A percentile compares a stretch with the other conserved stretches of the same genome.
Conservation (phyloP, 2,113 vertebrate genomes). For the Coracopsis vasa region DNA sequence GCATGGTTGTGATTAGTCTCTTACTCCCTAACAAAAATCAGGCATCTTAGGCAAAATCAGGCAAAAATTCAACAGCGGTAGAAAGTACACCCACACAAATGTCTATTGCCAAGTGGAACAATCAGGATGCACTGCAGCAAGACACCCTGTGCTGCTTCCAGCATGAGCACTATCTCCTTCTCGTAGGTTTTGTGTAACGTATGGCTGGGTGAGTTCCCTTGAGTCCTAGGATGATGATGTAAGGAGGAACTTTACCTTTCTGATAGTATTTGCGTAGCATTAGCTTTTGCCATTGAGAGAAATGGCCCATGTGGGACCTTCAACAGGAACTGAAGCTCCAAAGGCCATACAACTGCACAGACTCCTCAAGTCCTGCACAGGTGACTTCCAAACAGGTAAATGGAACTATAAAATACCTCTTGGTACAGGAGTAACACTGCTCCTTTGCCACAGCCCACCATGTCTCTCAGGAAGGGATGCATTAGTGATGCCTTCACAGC, state of each 20-base stretch:
- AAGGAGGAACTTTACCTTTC: not conserved
- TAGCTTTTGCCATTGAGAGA: not conserved
- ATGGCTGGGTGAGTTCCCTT: not conserved
- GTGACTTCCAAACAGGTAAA: not conserved
- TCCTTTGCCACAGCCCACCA: not conserved
- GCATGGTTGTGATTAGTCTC: not conserved
- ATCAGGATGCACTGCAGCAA: not conserved
- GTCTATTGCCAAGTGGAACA: not conserved
- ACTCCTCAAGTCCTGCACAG: not conserved
- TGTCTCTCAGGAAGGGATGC: not conserved
- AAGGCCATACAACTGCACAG: not conserved
- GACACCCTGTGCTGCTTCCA: not conserved
- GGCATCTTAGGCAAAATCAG: not conserved
- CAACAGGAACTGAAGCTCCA: not conserved
- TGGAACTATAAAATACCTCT: not conserved
- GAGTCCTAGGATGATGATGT: not conserved
- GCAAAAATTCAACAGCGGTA: not conserved
- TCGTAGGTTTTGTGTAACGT: accelerated
- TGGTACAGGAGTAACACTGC: not conserved
- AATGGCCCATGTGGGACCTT: not conserved
- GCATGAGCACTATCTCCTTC: not conserved
- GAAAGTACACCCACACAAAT: not conserved
- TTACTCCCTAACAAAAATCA: not conserved
- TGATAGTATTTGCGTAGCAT: not conserved
- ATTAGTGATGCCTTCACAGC: not conserved